A percentile compares a stretch with the other conserved stretches of the same genome.
Evolutionary conservation across 2,888 invertebrate species (phyloP).

Genomic region (Orthosia gothica): DNA sequence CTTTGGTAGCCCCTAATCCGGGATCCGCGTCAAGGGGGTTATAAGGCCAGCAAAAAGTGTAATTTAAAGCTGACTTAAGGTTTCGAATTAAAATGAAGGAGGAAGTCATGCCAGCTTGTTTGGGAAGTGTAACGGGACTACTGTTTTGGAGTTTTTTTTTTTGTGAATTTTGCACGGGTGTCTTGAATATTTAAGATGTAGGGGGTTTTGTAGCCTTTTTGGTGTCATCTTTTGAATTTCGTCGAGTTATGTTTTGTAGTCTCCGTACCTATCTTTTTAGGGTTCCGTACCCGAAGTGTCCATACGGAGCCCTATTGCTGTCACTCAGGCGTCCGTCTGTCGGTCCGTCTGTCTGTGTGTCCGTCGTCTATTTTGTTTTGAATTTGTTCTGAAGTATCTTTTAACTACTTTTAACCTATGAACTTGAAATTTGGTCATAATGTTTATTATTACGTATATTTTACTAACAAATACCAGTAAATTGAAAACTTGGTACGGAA

Average conservation of each 20-base stretch:
- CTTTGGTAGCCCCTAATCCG: constrained; percentile 86
- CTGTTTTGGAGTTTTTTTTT: constrained; percentile 34
- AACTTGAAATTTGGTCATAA: too few species aligned
- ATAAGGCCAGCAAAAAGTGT: constrained; percentile 90
- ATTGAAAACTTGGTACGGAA: too few species aligned
- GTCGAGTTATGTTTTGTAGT: too few species aligned
- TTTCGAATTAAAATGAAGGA: constrained; percentile 91
- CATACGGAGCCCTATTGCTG: too few species aligned
- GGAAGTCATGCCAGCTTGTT: constrained; percentile 69
- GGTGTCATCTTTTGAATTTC: background rate
- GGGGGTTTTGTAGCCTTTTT: background rate
- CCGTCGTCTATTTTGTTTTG: too few species aligned
- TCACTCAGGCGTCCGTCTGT: too few species aligned
- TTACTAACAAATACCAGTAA: too few species aligned
- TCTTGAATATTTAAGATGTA: constrained; percentile 12
- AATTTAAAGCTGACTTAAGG: constrained; percentile 91
- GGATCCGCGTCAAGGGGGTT: constrained; percentile 87
- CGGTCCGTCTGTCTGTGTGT: too few species aligned
- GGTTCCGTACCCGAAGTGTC: too few species aligned
- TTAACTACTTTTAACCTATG: too few species aligned
- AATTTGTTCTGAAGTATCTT: too few species aligned
- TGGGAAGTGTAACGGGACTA: constrained; percentile 55
- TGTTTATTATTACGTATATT: too few species aligned
- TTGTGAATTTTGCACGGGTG: background rate
- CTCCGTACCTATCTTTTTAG: background rate